Conservation (phyloP, 2,113 vertebrate genomes). For the Gobiocypris rarus region DNA sequence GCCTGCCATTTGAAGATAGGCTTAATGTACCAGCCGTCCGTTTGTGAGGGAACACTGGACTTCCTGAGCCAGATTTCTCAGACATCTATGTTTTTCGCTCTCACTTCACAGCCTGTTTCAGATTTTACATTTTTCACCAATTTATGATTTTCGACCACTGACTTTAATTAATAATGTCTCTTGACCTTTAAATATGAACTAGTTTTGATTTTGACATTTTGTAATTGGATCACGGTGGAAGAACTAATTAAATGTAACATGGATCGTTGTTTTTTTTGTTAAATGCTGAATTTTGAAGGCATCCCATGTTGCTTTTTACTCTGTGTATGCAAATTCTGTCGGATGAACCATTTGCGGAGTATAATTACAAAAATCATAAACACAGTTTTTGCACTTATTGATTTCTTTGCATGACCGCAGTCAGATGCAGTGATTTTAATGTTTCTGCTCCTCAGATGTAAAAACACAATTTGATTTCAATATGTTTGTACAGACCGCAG, state of each 20-base stretch:
- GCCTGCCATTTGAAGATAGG: neutral
- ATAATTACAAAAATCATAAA: neutral
- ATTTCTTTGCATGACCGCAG: neutral
- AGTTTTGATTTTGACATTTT: neutral
- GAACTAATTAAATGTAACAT: neutral
- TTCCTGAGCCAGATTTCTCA: neutral
- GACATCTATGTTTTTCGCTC: neutral
- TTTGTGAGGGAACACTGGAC: neutral
- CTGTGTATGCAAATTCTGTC: neutral
- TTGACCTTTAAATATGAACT: neutral
- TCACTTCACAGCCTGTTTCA: neutral
- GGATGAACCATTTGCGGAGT: neutral
- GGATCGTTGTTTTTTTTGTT: neutral
- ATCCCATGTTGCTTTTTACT: neutral
- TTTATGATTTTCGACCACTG: neutral
- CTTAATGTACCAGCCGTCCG: neutral
- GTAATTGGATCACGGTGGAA: neutral
- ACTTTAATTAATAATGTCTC: neutral
- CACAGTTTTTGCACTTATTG: neutral
- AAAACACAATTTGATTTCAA: slow-evolving; percentile 38
- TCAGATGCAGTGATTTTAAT: neutral
- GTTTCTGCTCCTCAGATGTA: slow-evolving; percentile 29
- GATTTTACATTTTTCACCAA: neutral
- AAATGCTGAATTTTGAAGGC: neutral
- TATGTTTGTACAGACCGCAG: slow-evolving; percentile 7